Conservation (phyloP, 2,113 vertebrate genomes). For the Gobiocypris rarus region DNA sequence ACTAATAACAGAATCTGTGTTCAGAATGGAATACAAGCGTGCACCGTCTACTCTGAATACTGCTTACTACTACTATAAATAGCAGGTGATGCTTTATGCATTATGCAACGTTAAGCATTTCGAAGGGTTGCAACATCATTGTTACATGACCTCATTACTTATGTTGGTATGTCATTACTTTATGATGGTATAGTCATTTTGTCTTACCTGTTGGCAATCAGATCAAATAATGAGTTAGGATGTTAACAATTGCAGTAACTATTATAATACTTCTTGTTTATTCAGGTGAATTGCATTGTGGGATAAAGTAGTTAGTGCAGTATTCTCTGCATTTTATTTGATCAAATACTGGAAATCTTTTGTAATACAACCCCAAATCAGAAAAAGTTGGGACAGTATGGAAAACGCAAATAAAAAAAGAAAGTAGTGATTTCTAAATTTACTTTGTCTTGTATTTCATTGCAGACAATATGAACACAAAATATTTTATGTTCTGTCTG, state of each 20-base stretch:
- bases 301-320: no score
- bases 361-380: no score
- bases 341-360: no score
- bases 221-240: neutral
- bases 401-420: no score
- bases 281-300: neutral
- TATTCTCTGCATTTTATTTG: no score
- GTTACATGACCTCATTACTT: neutral
- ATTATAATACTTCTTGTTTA: neutral
- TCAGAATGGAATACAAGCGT: neutral
- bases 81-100: neutral
- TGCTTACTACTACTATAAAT: neutral
- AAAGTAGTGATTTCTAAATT: no score
- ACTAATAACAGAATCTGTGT: conserved; percentile 64
- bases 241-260: neutral
- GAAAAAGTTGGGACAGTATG: no score
- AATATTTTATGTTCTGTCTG: no score
- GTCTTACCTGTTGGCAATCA: neutral
- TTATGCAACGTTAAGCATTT: neutral
- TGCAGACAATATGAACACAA: no score
- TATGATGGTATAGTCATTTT: neutral
- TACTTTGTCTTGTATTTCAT: no score
- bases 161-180: no score
- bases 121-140: neutral
- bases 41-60: neutral